These are phyloP conservation scores for Cossypha dichroa DNA, from an alignment of 2,797 vertebrate genomes.

Conservation along the genomic window DNA sequence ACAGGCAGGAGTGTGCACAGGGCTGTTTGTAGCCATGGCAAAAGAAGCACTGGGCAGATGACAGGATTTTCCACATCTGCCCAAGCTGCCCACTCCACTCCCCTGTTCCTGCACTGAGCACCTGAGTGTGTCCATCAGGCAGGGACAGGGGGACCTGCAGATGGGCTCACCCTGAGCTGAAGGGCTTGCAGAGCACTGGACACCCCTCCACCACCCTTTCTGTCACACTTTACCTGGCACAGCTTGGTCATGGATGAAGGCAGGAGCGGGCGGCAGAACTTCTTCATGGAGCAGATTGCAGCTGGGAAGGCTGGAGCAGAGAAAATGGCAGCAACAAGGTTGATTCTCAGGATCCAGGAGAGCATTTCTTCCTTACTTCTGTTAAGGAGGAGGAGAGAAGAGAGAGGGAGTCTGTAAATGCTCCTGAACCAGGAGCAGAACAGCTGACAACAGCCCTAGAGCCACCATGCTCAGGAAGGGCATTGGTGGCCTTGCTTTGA, in stretches of 20 bases:
- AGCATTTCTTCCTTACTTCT: constrained; percentile 97
- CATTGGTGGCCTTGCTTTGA: not conserved
- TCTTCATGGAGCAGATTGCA: constrained; percentile 97
- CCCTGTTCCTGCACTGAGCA: not conserved
- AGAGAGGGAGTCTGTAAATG: not conserved
- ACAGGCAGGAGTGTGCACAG: not conserved
- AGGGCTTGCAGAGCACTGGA: not conserved
- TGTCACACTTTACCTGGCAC: constrained; percentile 83
- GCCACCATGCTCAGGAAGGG: not conserved
- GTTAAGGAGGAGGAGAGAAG: not conserved
- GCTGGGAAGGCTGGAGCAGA: constrained; percentile 96
- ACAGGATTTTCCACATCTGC: not conserved
- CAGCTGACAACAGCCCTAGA: not conserved
- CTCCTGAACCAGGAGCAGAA: not conserved
- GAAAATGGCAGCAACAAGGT: constrained; percentile 93
- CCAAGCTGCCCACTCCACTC: not conserved
- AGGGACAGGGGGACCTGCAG: not conserved
- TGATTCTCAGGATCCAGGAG: constrained; percentile 96
- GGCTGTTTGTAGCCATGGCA: not conserved
- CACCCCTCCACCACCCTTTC: not conserved
- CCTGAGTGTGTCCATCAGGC: not conserved
- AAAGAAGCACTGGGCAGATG: not conserved
- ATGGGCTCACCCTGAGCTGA: not conserved
- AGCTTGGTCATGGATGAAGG: constrained; percentile 92
- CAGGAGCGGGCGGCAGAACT: constrained; percentile 92